Evolutionary conservation across 2,113 vertebrate genomes (phyloP), one percentile per base, ranked within the genome.

Genomic region (Mobula birostris): DNA sequence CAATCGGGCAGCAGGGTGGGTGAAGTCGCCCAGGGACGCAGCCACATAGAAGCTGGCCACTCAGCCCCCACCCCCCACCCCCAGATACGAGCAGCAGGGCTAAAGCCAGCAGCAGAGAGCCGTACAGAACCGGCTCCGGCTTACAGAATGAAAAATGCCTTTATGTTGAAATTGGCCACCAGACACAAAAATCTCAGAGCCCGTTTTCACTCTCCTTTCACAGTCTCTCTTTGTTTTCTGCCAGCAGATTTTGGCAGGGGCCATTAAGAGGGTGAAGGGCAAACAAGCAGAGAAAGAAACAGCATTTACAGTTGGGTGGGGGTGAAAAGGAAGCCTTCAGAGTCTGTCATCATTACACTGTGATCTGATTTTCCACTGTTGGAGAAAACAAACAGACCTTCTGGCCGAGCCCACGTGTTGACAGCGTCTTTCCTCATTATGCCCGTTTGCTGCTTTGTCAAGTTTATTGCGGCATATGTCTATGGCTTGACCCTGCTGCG

Each of bases 171-270:
- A 74, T 92, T 74, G 90, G 90, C 70, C n/a, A 32, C 32, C 63
- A 2, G 90, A 70, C 9, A 74, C 56, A 7, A 93, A 74, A 93
- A 74, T 76, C 8, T 93, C 27, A 40, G 70, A 36, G 9, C 36
- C 1, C 5, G 91, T 24, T 27, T 72, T 27, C 4, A 14, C 36
- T 93, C 56, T 17, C 21, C 32, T 74, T 90, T 66, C 27, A 93
- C 91, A 74, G 70, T 93, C 7, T 92, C 68, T 76, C 91, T 93
- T 93, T 93, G 68, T 93, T 74, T 11, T 32, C 40, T 1, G 66
- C 91, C 91, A 21, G 90, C 68, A 93, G 90, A 12, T 8, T 72
- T 93, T 74, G 70, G 91, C 91, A 76, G 36, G 85, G 1, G 58
- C 32, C 29, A 56, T 74, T 36, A 29, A 74, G 29, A 56, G 40